Conservation (phyloP, 2,797 vertebrate species). For the Echiichthys vipera region DNA sequence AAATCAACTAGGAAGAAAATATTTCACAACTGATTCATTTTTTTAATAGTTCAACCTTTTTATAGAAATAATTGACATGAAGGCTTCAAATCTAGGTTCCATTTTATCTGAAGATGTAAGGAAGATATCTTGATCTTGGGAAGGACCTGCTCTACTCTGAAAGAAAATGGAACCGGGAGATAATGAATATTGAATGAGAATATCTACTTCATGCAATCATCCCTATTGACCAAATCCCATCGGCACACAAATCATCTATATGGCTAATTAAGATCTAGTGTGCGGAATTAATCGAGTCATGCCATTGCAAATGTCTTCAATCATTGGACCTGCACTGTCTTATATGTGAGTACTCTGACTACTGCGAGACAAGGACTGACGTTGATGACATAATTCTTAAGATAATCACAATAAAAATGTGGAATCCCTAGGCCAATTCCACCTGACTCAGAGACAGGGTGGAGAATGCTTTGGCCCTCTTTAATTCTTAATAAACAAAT, state of each 20-base stretch:
- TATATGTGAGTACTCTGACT: conserved; percentile 25
- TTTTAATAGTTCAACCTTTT: conserved; percentile 42
- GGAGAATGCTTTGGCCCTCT: not conserved
- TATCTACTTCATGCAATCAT: conserved; percentile 71
- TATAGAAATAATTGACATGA: conserved; percentile 56
- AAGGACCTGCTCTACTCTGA: conserved; percentile 56
- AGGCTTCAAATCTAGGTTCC: conserved; percentile 29
- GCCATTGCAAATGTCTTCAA: conserved; percentile 57
- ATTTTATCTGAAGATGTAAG: conserved; percentile 52
- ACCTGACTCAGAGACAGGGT: not conserved
- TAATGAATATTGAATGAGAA: conserved; percentile 78
- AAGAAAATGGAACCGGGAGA: conserved; percentile 64
- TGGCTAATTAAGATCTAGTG: conserved; percentile 77
- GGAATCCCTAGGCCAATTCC: not conserved
- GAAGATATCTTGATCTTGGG: conserved; percentile 59
- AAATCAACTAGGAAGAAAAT: conserved; percentile 31
- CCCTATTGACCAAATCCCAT: conserved; percentile 75
- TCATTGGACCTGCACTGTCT: conserved; percentile 47
- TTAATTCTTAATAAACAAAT: conserved; percentile 28
- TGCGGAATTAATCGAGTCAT: conserved; percentile 67
- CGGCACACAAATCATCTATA: conserved; percentile 70
- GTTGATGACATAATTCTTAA: conserved; percentile 30
- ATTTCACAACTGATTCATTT: conserved; percentile 50
- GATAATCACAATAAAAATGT: conserved; percentile 19
- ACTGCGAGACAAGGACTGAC: not conserved